A percentile compares a stretch with the other conserved stretches of the same genome.
These are phyloP conservation scores for Eumerus sabulonum DNA, from an alignment of 2,888 invertebrate genomes.

Conservation along the genomic window DNA sequence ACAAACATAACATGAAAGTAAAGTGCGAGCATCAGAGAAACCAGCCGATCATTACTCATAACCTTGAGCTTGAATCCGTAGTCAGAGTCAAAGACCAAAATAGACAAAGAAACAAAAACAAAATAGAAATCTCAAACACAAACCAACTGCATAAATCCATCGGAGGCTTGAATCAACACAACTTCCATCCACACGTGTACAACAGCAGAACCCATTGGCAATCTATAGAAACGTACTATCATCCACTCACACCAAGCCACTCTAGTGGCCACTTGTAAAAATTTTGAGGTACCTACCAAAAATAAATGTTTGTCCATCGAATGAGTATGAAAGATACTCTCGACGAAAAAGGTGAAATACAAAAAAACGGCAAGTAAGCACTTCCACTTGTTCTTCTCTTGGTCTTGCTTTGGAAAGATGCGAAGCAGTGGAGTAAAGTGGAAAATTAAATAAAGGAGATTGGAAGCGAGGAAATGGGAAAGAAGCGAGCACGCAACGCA, in stretches of 20 bases:
- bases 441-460: slow-evolving; percentile 11
- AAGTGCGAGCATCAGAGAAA: slow-evolving; percentile 14
- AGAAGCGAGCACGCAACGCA: slow-evolving; percentile 14
- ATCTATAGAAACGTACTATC: no score
- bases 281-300: slow-evolving; percentile 39
- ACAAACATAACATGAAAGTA: slow-evolving; percentile 5
- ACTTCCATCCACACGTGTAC: slow-evolving; percentile 2
- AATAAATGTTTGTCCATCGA: not conserved
- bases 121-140: slow-evolving; percentile 1
- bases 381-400: slow-evolving; percentile 44
- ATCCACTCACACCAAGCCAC: slow-evolving; percentile 3
- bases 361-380: slow-evolving; percentile 38
- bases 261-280: slow-evolving; percentile 35
- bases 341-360: slow-evolving; percentile 12
- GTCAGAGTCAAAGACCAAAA: slow-evolving; percentile 29
- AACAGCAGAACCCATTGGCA: slow-evolving; percentile 4
- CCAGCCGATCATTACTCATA: slow-evolving; percentile 34
- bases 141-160: slow-evolving; percentile 9
- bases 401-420: slow-evolving; percentile 20
- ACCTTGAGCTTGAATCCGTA: slow-evolving; percentile 52
- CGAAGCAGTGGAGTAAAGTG: slow-evolving; percentile 40
- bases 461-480: slow-evolving; percentile 11
- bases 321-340: not conserved
- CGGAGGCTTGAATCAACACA: slow-evolving; percentile 1
- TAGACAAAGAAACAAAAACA: slow-evolving; percentile 31